Conservation (phyloP, 1,140 invertebrate genomes). For the Ruditapes philippinarum region DNA sequence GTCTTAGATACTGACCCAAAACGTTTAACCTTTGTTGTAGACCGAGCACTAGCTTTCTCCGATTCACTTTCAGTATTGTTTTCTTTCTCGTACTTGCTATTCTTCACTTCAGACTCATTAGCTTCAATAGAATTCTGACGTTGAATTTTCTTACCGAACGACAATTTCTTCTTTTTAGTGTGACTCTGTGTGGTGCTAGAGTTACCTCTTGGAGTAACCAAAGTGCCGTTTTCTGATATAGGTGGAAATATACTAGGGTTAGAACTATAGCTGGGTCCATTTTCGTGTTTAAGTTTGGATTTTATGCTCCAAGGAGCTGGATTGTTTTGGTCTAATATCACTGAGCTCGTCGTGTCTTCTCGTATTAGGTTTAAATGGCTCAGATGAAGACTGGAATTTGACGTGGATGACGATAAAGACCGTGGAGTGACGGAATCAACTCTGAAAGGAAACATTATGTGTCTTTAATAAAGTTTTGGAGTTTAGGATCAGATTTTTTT, state of each 20-base stretch:
- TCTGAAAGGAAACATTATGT: neutral
- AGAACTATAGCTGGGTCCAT: neutral
- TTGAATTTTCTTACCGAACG: neutral
- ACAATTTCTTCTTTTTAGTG: slow-evolving; percentile 8
- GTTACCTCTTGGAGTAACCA: neutral
- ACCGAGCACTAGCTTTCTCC: neutral
- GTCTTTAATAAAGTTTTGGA: too few species aligned
- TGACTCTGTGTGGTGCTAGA: too few species aligned
- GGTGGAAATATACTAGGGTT: slow-evolving; percentile 1
- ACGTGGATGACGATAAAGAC: neutral
- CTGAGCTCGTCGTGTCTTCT: neutral
- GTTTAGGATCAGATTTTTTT: too few species aligned
- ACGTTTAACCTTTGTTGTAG: neutral
- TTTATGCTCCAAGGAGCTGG: slow-evolving; percentile 9
- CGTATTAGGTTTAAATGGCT: neutral
- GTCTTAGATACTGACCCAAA: neutral
- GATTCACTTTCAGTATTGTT: neutral
- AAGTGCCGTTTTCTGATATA: neutral
- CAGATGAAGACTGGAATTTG: neutral
- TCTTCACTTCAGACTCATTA: neutral
- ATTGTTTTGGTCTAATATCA: neutral
- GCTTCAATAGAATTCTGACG: neutral
- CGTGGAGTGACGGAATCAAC: neutral
- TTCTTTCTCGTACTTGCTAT: neutral
- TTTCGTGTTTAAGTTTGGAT: neutral